These are phyloP conservation scores for Empis livida DNA, from an alignment of 2,888 invertebrate species.

Conservation along the genomic window DNA sequence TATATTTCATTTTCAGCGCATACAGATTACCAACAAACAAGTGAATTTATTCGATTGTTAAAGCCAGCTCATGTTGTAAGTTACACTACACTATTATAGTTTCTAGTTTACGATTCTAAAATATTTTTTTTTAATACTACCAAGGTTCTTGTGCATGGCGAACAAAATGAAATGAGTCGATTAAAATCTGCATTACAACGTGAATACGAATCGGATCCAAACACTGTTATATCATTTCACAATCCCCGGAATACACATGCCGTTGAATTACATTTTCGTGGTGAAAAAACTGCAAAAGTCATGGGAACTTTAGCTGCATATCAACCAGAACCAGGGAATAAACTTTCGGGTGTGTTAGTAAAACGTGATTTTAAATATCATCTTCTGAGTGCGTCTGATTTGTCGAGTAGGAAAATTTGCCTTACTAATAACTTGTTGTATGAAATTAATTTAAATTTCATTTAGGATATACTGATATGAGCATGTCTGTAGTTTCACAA, in stretches of 20 bases:
- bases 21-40: conserved; percentile 58
- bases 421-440: background rate
- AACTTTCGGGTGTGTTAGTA: conserved; percentile 84
- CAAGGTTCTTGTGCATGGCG: conserved; percentile 70
- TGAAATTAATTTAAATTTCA: background rate
- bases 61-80: conserved; percentile 88
- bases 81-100: conserved; percentile 21
- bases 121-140: background rate
- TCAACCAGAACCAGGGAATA: conserved; percentile 62
- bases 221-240: conserved; percentile 74
- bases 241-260: conserved; percentile 93
- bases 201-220: conserved; percentile 53
- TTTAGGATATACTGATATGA: conserved; percentile 82
- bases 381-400: conserved; percentile 77
- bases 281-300: conserved; percentile 97
- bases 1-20: conserved; percentile 99
- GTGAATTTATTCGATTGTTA: conserved; percentile 87
- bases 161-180: conserved; percentile 97
- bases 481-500: conserved; percentile 85
- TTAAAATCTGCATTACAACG: conserved; percentile 87
- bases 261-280: conserved; percentile 86
- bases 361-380: conserved; percentile 98
- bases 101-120: no score
- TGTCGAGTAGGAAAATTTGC: conserved; percentile 48
- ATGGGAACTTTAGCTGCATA: conserved; percentile 86